Evolutionary conservation across 2,888 invertebrate genomes (phyloP).

Genomic region (Siphonodentalium dalli): DNA sequence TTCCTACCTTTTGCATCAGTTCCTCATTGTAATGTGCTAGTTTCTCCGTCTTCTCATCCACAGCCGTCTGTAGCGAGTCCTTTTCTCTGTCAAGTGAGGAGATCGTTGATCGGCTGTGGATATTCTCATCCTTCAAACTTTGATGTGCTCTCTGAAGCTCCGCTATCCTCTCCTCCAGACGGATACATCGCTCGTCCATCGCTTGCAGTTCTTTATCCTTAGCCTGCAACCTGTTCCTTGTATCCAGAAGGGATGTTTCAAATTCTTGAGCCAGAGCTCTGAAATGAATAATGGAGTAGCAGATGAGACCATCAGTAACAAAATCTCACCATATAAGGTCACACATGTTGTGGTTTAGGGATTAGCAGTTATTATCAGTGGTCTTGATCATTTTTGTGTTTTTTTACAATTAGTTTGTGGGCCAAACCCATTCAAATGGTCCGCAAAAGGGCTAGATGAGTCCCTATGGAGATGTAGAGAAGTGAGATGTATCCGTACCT

Average conservation of each 20-base stretch:
- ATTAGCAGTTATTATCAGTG: too few species aligned
- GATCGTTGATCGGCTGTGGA: constrained; percentile 50
- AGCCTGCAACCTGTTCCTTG: constrained; percentile 46
- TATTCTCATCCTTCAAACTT: constrained; percentile 52
- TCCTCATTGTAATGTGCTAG: constrained; percentile 54
- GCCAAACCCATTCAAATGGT: too few species aligned
- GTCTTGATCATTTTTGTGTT: too few species aligned
- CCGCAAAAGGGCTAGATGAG: too few species aligned
- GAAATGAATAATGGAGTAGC: constrained; percentile 5
- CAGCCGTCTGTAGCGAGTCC: constrained; percentile 56
- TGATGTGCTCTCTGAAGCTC: constrained; percentile 37
- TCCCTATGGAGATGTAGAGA: too few species aligned
- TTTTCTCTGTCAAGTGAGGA: constrained; percentile 61
- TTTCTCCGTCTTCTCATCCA: constrained; percentile 62
- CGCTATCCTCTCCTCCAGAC: constrained; percentile 49
- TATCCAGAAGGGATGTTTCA: constrained; percentile 56
- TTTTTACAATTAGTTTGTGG: too few species aligned
- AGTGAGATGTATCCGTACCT: constrained; percentile 50
- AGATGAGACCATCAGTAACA: too few species aligned
- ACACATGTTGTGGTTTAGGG: too few species aligned
- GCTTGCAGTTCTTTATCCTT: constrained; percentile 54
- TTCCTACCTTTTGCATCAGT: constrained; percentile 44
- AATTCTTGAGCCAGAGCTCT: constrained; percentile 62
- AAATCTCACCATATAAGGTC: too few species aligned
- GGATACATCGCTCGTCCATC: constrained; percentile 45